Evolutionary conservation across 1,140 invertebrate species (phyloP).

Genomic region (Limonius californicus): DNA sequence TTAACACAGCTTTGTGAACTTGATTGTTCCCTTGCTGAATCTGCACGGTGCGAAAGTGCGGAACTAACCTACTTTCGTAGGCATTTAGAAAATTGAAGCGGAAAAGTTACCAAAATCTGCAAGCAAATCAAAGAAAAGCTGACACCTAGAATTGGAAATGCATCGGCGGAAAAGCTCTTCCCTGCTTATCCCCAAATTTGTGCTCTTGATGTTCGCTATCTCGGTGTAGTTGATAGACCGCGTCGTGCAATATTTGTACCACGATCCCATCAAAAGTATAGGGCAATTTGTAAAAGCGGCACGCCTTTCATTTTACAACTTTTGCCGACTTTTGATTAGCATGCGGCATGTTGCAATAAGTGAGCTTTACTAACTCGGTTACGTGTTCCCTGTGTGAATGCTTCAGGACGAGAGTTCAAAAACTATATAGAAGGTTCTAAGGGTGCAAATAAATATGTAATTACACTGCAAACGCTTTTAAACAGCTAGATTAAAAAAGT

Average conservation of each 20-base stretch:
- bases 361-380: too few species aligned
- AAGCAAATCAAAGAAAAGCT: not conserved
- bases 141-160: too few species aligned
- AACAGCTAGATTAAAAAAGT: too few species aligned
- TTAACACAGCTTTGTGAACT: slow-evolving; percentile 9
- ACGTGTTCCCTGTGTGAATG: too few species aligned
- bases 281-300: slow-evolving; percentile 3
- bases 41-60: not conserved
- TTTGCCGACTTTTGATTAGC: not conserved
- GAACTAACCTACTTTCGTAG: not conserved
- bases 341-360: too few species aligned
- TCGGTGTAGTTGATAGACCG: not conserved
- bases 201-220: not conserved
- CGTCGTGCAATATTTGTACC: not conserved
- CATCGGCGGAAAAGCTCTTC: too few species aligned
- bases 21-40: slow-evolving; percentile 6
- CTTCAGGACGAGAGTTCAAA: too few species aligned
- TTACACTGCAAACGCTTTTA: too few species aligned
- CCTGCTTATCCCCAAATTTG: not conserved
- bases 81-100: not conserved
- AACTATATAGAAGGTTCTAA: too few species aligned
- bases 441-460: too few species aligned
- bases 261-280: not conserved
- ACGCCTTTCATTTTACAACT: slow-evolving; percentile 9
- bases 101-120: not conserved